Percentiles rank a stretch among this genome's conserved stretches.
Evolutionary conservation across 2,888 invertebrate species (phyloP).

Genomic region (Drosophila anomelani): DNA sequence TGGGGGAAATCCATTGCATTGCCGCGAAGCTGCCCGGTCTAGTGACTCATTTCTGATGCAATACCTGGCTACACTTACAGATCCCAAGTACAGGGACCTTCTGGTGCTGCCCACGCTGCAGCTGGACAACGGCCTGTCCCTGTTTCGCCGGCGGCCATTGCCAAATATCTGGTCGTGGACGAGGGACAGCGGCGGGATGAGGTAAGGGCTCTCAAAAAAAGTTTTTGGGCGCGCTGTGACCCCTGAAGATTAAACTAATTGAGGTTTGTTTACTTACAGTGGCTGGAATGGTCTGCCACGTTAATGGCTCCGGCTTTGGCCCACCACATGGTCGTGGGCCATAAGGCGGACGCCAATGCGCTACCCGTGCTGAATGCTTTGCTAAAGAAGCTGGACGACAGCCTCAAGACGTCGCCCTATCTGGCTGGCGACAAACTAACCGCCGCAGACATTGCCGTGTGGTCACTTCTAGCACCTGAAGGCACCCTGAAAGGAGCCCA

Average conservation of each 20-base stretch:
- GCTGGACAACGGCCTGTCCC: constrained; percentile 86
- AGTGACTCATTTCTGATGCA: constrained; percentile 58
- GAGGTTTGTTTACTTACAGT: constrained; percentile 83
- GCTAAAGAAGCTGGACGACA: constrained; percentile 86
- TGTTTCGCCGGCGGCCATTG: constrained; percentile 91
- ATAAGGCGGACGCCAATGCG: constrained; percentile 86
- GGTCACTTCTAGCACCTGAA: constrained; percentile 90
- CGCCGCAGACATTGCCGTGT: constrained; percentile 90
- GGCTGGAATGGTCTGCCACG: constrained; percentile 89
- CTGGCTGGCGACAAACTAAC: constrained; percentile 87
- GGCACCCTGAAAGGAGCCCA: constrained; percentile 87
- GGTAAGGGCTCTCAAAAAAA: constrained; percentile 48
- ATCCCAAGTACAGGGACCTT: constrained; percentile 86
- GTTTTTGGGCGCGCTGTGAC: constrained; percentile 1
- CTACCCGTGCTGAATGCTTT: constrained; percentile 86
- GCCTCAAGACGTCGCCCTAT: constrained; percentile 86
- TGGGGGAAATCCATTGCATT: neutral
- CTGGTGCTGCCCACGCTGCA: constrained; percentile 88
- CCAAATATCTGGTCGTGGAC: constrained; percentile 88
- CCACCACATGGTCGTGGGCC: constrained; percentile 85
- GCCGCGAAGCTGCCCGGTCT: neutral
- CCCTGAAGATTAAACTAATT: constrained; percentile 62
- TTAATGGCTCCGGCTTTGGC: constrained; percentile 87
- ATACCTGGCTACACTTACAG: constrained; percentile 77
- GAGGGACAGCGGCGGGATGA: constrained; percentile 83